Conservation (phyloP, 2,113 vertebrate species). For the Neolamprologus sp. region DNA sequence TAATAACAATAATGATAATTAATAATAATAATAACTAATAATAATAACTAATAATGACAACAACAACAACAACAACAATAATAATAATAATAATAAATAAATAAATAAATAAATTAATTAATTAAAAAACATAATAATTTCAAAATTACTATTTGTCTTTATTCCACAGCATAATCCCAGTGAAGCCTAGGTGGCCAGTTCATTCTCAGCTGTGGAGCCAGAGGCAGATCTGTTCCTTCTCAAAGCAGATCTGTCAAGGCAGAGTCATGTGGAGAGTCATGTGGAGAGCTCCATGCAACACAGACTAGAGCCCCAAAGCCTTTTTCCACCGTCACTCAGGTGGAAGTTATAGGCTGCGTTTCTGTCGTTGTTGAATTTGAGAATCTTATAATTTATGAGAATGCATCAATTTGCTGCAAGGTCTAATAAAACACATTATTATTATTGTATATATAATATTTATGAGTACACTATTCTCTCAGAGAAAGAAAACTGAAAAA, state of each 20-base stretch:
- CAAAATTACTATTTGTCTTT: background rate
- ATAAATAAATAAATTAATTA: fast-evolving
- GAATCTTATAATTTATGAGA: background rate
- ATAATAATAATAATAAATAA: too few species aligned
- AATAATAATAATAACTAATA: background rate
- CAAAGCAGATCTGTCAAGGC: background rate
- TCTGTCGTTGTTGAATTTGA: background rate
- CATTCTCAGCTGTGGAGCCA: background rate
- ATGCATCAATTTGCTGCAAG: background rate
- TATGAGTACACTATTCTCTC: background rate
- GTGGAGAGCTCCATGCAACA: background rate
- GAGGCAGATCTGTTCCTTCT: background rate
- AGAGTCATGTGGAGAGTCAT: background rate
- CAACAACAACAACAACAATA: too few species aligned
- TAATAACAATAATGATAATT: fast-evolving
- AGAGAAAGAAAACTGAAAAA: background rate
- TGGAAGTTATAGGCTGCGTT: background rate
- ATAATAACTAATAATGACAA: too few species aligned
- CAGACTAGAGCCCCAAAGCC: background rate
- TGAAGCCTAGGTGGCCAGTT: background rate
- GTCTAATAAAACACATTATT: background rate
- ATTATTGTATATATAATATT: background rate
- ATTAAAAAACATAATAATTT: background rate
- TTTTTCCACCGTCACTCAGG: background rate
- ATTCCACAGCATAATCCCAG: background rate